Percentiles rank a stretch among this genome's conserved stretches.
Evolutionary conservation across 2,797 vertebrate genomes (phyloP).

Genomic region (Pteronotus mesoamericanus): DNA sequence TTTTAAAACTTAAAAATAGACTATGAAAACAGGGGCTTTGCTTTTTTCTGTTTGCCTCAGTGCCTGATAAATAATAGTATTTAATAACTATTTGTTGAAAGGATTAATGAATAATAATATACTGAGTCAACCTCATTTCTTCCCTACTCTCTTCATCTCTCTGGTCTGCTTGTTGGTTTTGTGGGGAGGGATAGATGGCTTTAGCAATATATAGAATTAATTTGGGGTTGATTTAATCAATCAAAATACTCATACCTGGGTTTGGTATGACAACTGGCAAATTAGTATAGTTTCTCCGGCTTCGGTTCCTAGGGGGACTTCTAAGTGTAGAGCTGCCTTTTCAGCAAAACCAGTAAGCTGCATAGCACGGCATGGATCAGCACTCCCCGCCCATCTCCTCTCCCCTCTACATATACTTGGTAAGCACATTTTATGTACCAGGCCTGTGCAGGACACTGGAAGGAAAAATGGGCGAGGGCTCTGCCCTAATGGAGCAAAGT

Average conservation of each 20-base stretch:
- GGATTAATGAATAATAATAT: neutral
- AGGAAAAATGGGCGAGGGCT: neutral
- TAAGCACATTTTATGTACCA: neutral
- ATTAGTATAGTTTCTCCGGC: neutral
- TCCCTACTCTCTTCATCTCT: neutral
- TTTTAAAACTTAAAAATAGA: neutral
- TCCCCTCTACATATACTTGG: neutral
- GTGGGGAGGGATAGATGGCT: neutral
- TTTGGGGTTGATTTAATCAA: neutral
- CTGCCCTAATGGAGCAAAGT: neutral
- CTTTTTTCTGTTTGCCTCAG: neutral
- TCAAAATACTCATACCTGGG: neutral
- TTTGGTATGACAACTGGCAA: neutral
- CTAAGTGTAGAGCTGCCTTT: neutral
- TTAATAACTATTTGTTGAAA: neutral
- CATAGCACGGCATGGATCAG: rapidly evolving
- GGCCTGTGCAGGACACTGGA: neutral
- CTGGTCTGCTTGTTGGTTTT: neutral
- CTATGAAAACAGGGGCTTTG: neutral
- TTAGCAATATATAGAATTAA: neutral
- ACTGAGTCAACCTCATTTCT: neutral
- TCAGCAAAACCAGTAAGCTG: neutral
- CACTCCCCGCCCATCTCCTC: neutral
- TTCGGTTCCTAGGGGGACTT: neutral
- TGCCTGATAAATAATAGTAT: neutral